Evolutionary conservation across 1,140 invertebrate species (phyloP).

Genomic region (Drosophila guanche): DNA sequence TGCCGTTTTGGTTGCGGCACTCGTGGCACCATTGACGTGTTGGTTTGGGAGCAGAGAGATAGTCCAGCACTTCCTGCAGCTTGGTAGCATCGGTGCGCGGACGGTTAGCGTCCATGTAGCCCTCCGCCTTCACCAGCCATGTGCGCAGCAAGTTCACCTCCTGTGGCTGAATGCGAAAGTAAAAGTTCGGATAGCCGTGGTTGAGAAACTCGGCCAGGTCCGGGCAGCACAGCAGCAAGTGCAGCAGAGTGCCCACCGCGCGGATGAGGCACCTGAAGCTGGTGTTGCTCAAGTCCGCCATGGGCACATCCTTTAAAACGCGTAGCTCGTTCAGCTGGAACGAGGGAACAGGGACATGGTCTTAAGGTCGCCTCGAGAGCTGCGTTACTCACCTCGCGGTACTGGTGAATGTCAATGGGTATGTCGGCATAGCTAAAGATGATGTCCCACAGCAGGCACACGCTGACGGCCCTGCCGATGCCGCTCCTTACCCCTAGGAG

Average conservation of each 20-base stretch:
- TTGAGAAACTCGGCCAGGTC: conserved; percentile 7
- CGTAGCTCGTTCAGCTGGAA: conserved; percentile 18
- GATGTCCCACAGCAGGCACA: conserved; percentile 34
- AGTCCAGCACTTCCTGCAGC: too few species aligned
- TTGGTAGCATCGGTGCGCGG: too few species aligned
- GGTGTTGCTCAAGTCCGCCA: background rate
- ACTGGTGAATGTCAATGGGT: conserved; percentile 12
- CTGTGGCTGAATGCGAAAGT: conserved; percentile 17
- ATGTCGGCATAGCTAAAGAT: conserved; percentile 8
- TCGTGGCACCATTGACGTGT: too few species aligned
- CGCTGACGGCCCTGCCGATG: conserved; percentile 19
- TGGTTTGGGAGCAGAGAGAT: too few species aligned
- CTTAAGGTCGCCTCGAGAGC: too few species aligned
- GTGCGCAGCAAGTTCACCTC: background rate
- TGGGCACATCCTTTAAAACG: background rate
- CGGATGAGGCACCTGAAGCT: conserved; percentile 9
- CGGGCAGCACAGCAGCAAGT: conserved; percentile 22
- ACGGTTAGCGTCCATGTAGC: background rate
- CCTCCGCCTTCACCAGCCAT: background rate
- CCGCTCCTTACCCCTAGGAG: conserved; percentile 4
- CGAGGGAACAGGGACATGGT: background rate
- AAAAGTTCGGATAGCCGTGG: conserved; percentile 9
- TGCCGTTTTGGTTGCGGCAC: too few species aligned
- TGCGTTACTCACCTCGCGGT: conserved; percentile 22
- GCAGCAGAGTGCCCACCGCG: conserved; percentile 10